These are phyloP conservation scores for Galeruca laticollis DNA, from an alignment of 2,888 invertebrate genomes.

Conservation along the genomic window DNA sequence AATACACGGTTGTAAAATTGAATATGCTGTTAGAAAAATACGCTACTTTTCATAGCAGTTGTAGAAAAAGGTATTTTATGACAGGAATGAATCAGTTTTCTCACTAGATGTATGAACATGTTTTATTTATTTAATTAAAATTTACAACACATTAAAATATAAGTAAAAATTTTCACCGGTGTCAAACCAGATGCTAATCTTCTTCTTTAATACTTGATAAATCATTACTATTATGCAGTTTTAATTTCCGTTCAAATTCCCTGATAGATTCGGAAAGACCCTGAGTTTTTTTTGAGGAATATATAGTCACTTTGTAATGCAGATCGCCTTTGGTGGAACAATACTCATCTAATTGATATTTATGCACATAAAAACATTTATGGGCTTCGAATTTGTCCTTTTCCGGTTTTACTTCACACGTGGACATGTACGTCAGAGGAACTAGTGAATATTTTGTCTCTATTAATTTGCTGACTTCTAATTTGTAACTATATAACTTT, in stretches of 20 bases:
- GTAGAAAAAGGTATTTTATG: too few relatives aligned
- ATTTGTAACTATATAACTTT: constrained; percentile 42
- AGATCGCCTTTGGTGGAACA: constrained; percentile 41
- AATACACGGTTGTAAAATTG: too few relatives aligned
- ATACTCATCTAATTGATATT: constrained; percentile 38
- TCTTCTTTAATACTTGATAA: neutral
- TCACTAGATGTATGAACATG: too few relatives aligned
- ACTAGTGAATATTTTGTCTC: constrained; percentile 3
- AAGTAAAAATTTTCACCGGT: too few relatives aligned
- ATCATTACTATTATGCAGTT: neutral
- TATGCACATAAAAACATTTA: constrained; percentile 44
- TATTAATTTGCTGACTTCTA: constrained; percentile 39
- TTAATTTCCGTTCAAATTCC: neutral
- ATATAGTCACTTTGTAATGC: constrained; percentile 44
- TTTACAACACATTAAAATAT: too few relatives aligned
- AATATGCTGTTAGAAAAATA: too few relatives aligned
- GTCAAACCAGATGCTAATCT: too few relatives aligned
- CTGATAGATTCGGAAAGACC: neutral
- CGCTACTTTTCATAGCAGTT: too few relatives aligned
- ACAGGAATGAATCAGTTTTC: too few relatives aligned
- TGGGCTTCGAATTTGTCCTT: constrained; percentile 41
- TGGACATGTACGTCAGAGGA: constrained; percentile 41
- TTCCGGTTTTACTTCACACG: constrained; percentile 39
- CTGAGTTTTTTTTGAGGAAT: constrained; percentile 5
- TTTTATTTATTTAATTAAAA: too few relatives aligned